phyloP scores from a whole-genome alignment of 2,888 invertebrate genomes.

The Ochropleura leucogaster region DNA sequence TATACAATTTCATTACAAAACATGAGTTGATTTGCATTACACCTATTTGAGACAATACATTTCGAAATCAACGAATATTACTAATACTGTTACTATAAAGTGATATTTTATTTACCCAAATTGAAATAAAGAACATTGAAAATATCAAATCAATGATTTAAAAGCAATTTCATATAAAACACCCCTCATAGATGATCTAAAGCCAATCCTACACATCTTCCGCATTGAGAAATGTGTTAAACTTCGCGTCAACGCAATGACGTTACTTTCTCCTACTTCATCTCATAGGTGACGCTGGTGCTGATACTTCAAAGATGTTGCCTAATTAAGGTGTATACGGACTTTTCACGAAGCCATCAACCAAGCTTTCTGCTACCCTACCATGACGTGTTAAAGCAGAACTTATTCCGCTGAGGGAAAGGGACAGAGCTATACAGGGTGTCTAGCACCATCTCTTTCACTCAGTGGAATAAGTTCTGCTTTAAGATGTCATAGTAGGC shows the following conservation, averaged over 20 bases:
- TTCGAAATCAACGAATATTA: conserved; percentile 48
- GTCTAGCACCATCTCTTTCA: no score
- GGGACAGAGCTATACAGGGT: no score
- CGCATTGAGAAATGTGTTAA: no score
- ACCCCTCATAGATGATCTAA: conserved; percentile 1
- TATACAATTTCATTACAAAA: conserved; percentile 56
- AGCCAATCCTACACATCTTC: background rate
- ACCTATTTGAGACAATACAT: conserved; percentile 42
- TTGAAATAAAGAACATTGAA: conserved; percentile 41
- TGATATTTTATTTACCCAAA: conserved; percentile 50
- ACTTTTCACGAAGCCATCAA: no score
- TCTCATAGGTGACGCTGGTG: background rate
- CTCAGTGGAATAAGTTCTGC: no score
- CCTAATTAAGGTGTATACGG: background rate
- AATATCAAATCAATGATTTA: conserved; percentile 30
- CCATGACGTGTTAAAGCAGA: no score
- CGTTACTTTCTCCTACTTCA: background rate
- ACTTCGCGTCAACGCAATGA: background rate
- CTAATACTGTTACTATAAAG: conserved; percentile 35
- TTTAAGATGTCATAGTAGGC: no score
- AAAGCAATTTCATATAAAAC: conserved; percentile 13
- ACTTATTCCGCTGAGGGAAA: no score
- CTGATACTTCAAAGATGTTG: background rate
- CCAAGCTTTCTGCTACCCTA: no score
- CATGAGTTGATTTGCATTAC: conserved; percentile 49